Conservation (phyloP, 2,888 invertebrate genomes). For the Alcis repandata region DNA sequence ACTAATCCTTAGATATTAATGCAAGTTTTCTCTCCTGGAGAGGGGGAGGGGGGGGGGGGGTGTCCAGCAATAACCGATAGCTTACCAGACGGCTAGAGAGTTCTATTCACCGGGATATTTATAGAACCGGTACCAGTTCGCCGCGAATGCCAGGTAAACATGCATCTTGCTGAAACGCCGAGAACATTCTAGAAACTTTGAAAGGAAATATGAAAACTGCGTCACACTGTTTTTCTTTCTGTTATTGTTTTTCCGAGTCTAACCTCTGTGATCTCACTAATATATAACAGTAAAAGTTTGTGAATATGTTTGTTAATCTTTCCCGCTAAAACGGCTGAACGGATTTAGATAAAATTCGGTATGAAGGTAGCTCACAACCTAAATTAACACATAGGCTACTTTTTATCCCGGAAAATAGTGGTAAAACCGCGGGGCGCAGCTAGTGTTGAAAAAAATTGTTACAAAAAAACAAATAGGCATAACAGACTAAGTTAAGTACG, state of each 20-base stretch:
- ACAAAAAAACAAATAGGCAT: too few relatives aligned
- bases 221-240: not conserved
- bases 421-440: too few relatives aligned
- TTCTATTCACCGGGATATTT: slow-evolving; percentile 33
- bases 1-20: slow-evolving; percentile 7
- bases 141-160: slow-evolving; percentile 25
- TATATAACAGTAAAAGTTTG: too few relatives aligned
- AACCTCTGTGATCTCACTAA: too few relatives aligned
- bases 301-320: too few relatives aligned
- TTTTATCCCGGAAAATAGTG: too few relatives aligned
- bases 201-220: not conserved
- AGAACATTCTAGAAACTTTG: slow-evolving; percentile 2
- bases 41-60: not conserved
- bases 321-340: too few relatives aligned
- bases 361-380: too few relatives aligned
- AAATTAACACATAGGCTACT: too few relatives aligned
- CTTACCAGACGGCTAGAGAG: slow-evolving; percentile 27
- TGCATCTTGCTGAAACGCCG: slow-evolving; percentile 6
- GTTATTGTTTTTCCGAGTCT: not conserved
- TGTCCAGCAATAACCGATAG: slow-evolving; percentile 25
- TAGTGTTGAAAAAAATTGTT: too few relatives aligned
- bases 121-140: slow-evolving; percentile 23
- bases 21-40: slow-evolving; percentile 12
- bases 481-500: too few relatives aligned
- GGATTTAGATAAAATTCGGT: too few relatives aligned